Evolutionary conservation across 2,797 vertebrate species (phyloP).

Genomic region (Siniperca scherzeri): DNA sequence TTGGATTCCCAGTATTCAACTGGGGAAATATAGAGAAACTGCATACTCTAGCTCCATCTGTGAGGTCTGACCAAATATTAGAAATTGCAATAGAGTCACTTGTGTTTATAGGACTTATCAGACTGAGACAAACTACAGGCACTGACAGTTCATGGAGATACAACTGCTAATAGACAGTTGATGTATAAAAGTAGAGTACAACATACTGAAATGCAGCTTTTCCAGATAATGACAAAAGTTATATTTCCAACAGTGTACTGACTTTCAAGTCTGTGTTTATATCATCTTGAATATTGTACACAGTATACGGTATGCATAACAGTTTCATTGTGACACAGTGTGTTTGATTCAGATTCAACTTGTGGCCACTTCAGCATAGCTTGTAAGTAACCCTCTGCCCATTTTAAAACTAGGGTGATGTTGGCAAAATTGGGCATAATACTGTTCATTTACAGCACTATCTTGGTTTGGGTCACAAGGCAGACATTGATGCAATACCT

Average conservation of each 20-base stretch:
- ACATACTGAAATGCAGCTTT: not conserved
- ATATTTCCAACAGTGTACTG: not conserved
- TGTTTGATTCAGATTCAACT: not conserved
- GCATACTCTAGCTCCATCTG: not conserved
- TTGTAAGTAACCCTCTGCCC: no score
- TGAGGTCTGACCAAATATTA: not conserved
- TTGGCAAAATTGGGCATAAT: not conserved
- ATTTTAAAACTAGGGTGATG: not conserved
- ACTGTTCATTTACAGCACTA: not conserved
- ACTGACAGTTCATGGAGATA: not conserved
- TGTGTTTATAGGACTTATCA: not conserved
- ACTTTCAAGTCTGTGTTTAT: not conserved
- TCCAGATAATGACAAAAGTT: not conserved
- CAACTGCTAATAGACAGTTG: not conserved
- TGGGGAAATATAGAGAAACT: not conserved
- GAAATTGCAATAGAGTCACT: no score
- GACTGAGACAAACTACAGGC: not conserved
- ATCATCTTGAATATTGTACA: not conserved
- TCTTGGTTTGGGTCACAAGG: not conserved
- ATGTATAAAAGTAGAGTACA: not conserved
- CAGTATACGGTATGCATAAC: not conserved
- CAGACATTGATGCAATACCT: not conserved
- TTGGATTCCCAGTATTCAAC: not conserved
- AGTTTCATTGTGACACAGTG: not conserved
- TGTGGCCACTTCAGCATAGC: not conserved